These are phyloP conservation scores for Thaumatotibia leucotreta DNA, from an alignment of 1,140 invertebrate genomes.

Conservation along the genomic window DNA sequence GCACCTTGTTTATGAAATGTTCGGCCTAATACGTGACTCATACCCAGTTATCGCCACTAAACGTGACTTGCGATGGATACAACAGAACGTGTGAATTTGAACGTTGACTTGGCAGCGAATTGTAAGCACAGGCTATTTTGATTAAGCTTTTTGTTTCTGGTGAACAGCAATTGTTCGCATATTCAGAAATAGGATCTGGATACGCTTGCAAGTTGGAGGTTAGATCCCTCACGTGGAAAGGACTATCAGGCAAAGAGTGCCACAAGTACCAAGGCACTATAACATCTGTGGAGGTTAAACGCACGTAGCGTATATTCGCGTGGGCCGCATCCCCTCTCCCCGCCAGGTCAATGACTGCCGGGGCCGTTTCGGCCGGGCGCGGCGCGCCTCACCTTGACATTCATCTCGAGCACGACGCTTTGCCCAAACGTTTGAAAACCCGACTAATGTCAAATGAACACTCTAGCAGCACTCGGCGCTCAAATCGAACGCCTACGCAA, in stretches of 20 bases:
- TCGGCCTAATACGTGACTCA: slow-evolving; percentile 6
- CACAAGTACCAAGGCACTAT: slow-evolving; percentile 60
- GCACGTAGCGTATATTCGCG: slow-evolving; percentile 67
- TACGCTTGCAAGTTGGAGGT: not conserved
- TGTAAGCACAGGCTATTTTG: slow-evolving; percentile 33
- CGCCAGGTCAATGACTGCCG: slow-evolving; percentile 56
- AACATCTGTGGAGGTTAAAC: slow-evolving; percentile 57
- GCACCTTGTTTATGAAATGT: slow-evolving; percentile 11
- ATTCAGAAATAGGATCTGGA: slow-evolving; percentile 20
- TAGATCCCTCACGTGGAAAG: slow-evolving; percentile 23
- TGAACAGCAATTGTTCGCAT: not conserved
- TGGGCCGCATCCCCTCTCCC: slow-evolving; percentile 55
- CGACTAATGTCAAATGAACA: slow-evolving; percentile 39
- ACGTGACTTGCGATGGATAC: slow-evolving; percentile 33
- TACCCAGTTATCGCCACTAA: slow-evolving; percentile 32
- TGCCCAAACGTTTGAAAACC: slow-evolving; percentile 64
- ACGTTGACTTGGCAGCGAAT: slow-evolving; percentile 33
- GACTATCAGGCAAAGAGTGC: slow-evolving; percentile 36
- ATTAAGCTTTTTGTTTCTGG: not conserved
- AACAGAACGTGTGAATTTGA: slow-evolving; percentile 28
- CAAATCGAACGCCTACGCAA: slow-evolving; percentile 18
- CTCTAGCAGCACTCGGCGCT: slow-evolving; percentile 21
- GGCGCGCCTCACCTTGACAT: slow-evolving; percentile 75
- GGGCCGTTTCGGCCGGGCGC: slow-evolving; percentile 66
- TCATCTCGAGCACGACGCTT: slow-evolving; percentile 67